phyloP scores from a whole-genome alignment of 2,113 vertebrate species.

The Ophiodon elongatus region DNA sequence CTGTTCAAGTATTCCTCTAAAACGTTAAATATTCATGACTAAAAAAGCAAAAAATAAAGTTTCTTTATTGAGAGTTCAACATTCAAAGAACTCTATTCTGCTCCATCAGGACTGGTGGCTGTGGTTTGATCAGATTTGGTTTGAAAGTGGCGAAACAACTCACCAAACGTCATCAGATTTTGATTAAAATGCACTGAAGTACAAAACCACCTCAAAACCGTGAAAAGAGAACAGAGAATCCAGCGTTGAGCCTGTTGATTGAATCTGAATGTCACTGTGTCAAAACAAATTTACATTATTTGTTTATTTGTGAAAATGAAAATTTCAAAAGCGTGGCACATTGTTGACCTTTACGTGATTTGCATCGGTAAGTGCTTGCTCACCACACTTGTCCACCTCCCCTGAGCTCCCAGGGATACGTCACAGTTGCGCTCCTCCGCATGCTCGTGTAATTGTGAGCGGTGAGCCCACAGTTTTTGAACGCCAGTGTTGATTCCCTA shows the following conservation, averaged over 20 bases:
- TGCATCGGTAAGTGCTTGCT: conserved; percentile 24
- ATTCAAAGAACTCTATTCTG: neutral
- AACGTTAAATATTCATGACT: neutral
- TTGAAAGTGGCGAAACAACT: neutral
- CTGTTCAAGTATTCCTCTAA: neutral
- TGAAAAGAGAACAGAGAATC: neutral
- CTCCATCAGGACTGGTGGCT: neutral
- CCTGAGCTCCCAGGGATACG: neutral
- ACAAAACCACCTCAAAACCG: no score
- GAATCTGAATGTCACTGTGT: neutral
- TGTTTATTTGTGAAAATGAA: conserved; percentile 9
- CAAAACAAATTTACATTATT: conserved; percentile 2
- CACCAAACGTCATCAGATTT: no score
- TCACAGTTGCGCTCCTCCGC: conserved; percentile 8
- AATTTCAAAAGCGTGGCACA: neutral
- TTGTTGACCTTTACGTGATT: conserved; percentile 32
- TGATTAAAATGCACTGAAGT: no score
- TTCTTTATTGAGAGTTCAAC: neutral
- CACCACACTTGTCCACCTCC: neutral
- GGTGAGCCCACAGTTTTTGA: neutral
- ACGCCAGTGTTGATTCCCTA: neutral
- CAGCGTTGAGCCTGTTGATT: neutral
- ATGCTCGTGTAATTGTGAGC: neutral
- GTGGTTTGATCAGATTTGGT: neutral
- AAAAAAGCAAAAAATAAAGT: neutral